A percentile compares a stretch with the other conserved stretches of the same genome.
phyloP scores from a whole-genome alignment of 2,797 vertebrate species.

The Threskiornis aethiopicus region DNA sequence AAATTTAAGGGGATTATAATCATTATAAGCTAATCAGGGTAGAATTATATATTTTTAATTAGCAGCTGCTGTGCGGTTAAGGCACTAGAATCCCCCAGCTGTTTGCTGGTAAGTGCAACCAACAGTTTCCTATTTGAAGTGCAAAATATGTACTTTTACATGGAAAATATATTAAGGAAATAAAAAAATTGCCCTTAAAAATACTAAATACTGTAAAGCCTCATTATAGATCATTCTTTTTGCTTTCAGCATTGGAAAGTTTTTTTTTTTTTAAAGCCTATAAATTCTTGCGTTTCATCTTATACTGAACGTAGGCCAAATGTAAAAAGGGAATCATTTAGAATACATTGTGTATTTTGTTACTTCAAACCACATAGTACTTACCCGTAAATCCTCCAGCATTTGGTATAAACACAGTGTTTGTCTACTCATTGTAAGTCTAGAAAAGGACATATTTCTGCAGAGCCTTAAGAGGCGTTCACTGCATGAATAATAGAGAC shows the following conservation, averaged over 20 bases:
- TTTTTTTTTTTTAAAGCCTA: background rate
- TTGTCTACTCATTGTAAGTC: constrained; percentile 29
- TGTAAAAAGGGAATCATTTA: constrained; percentile 11
- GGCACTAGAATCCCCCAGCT: constrained; percentile 42
- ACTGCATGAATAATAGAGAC: background rate
- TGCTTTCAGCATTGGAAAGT: background rate
- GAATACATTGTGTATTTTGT: background rate
- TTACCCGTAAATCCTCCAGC: constrained; percentile 10
- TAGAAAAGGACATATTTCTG: constrained; percentile 32
- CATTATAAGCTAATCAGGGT: constrained; percentile 51
- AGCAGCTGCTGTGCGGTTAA: constrained; percentile 63
- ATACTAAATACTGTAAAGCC: background rate
- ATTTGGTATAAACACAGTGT: constrained; percentile 35
- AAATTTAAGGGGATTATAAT: constrained; percentile 54
- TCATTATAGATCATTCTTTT: background rate
- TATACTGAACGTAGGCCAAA: background rate
- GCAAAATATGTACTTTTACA: background rate
- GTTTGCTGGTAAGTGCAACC: constrained; percentile 46
- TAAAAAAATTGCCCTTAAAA: background rate
- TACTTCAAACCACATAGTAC: constrained; percentile 45
- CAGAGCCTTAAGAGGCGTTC: constrained; percentile 3
- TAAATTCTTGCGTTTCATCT: constrained; percentile 20
- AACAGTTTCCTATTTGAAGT: constrained; percentile 24
- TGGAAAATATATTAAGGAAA: constrained; percentile 23
- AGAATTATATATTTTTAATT: constrained; percentile 68